Evolutionary conservation across 1,140 invertebrate species (phyloP), one percentile per base, ranked within the genome.

Genomic region (Dufourea novaeangliae): DNA sequence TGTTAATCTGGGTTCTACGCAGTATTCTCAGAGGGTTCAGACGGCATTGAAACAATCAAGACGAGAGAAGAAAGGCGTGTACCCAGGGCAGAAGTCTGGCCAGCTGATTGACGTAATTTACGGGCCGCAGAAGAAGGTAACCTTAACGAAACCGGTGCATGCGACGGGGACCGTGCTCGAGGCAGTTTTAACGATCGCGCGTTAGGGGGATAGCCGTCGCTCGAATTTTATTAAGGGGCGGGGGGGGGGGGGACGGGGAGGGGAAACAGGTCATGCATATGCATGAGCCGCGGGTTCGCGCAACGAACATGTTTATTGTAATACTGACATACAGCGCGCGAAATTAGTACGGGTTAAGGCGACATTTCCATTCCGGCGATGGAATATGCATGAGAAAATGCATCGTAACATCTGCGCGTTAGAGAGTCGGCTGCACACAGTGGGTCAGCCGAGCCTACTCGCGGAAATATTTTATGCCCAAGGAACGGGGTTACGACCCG

Each of bases 361-460:
- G 74, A 77, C 74, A 32, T 70, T 77, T 69, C 73, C 64, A 75
- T 75, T 37, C 37, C 20, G 3, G 2, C 62, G 39, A 37, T 59
- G 54, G 73, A 75, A 75, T 75, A 75, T 75, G 63, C 66, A 77
- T 62, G 67, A 70, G 66, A 67, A 70, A 70, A 77, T 57, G 64
- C 64, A 70, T 32, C 67, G 66, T 11, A 27, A 62, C 66, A 77
- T 70, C 66, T 70, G 44, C 27, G 46, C 29, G 25, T 8, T 17
- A 20, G n/a, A 20, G n/a, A 37, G 20, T 8, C 50, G 50, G 32
- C 22, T 61, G 74, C 54, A 77, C 56, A n/a, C n/a, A n/a, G n/a
- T 77, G 37, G 67, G 74, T 71, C 74, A 76, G 17, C 37, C 57
- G 56, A 59, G 50, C 32, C 61, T 52, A 64, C 32, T 25, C 20